A percentile compares a stretch with the other conserved stretches of the same genome.
Evolutionary conservation across 2,888 invertebrate genomes (phyloP).

Genomic region (Dione juno): DNA sequence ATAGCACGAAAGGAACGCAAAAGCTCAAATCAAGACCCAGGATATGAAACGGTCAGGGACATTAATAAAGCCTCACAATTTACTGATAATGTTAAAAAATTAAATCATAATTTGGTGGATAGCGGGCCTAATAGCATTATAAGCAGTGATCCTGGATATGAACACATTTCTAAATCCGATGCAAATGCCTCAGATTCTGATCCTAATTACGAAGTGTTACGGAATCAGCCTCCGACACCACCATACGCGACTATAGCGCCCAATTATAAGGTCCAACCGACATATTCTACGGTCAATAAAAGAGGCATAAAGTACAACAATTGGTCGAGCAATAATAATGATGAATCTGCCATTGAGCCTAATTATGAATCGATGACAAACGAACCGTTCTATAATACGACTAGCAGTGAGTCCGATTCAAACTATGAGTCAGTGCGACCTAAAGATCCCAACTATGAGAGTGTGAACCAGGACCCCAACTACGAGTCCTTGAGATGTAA

Average conservation of each 20-base stretch:
- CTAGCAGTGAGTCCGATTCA: conserved; percentile 89
- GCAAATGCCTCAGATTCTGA: conserved; percentile 85
- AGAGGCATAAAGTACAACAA: conserved; percentile 81
- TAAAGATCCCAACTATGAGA: conserved; percentile 87
- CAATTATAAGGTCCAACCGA: conserved; percentile 73
- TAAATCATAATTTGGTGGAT: conserved; percentile 66
- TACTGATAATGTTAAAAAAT: conserved; percentile 66
- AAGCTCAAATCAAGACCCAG: conserved; percentile 83
- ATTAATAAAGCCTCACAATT: conserved; percentile 59
- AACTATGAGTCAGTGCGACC: conserved; percentile 88
- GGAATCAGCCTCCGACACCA: conserved; percentile 80
- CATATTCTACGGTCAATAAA: conserved; percentile 83
- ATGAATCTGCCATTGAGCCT: conserved; percentile 85
- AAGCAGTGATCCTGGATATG: conserved; percentile 89
- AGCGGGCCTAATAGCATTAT: conserved; percentile 85
- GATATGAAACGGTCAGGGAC: conserved; percentile 85
- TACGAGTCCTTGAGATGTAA: conserved; percentile 86
- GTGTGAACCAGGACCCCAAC: conserved; percentile 87
- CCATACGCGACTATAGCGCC: conserved; percentile 79
- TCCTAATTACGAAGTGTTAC: conserved; percentile 91
- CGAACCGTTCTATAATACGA: conserved; percentile 83
- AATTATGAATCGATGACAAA: conserved; percentile 90
- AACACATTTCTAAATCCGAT: conserved; percentile 83
- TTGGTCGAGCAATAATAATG: conserved; percentile 79
- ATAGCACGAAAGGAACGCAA: conserved; percentile 74